Base-by-base conservation (phyloP, 1,140 invertebrate species). In the Drosophila carrolli region DNA sequence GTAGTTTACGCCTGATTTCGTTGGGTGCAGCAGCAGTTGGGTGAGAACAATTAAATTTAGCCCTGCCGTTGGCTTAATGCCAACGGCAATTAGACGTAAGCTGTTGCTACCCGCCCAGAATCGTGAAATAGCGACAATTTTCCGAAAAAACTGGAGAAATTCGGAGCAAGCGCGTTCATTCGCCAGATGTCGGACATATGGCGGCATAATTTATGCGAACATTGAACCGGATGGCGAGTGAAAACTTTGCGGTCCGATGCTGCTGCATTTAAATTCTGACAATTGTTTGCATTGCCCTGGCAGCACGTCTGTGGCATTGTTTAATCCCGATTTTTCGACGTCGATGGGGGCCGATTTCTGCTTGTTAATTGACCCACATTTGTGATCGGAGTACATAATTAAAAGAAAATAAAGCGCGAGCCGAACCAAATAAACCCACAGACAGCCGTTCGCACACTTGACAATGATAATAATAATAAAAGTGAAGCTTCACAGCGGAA, bases 131-230 rank as follows among this genome's bases (percentile, higher is more conserved):
- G 6, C 29, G 82, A 78, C 82, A 78, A 75, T 53, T 55, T 51
- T 50, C 37, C 5, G 29, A 32, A 57, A 54, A 41, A 59, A 43
- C n/a, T 0, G 54, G 7, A 23, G 50, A 70, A 55, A 56, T 38
- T 47, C 19, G 32, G 41, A 78, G 56, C 38, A 59, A 47, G 46
- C 37, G 43, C 14, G 10, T 16, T 29, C 47, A 63, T 38, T 68
- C 41, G 55, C 51, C 85, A 79, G 75, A 56, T 77, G 79, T 56
- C 72, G 58, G 81, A 80, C 85, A 88, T 88, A 88, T 89, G 83
- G 73, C 68, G 51, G 74, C 73, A 83, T 89, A 88, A 88, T 88
- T 88, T 89, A 89, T 89, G 80, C 85, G 80, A 61, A 80, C 76
- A 68, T 59, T 89, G 81, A 89, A 88, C 80, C 73, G 53, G 32